Evolutionary conservation across 2,888 invertebrate species (phyloP), one percentile per base, ranked within the genome.

Genomic region (Brenthis ino): DNA sequence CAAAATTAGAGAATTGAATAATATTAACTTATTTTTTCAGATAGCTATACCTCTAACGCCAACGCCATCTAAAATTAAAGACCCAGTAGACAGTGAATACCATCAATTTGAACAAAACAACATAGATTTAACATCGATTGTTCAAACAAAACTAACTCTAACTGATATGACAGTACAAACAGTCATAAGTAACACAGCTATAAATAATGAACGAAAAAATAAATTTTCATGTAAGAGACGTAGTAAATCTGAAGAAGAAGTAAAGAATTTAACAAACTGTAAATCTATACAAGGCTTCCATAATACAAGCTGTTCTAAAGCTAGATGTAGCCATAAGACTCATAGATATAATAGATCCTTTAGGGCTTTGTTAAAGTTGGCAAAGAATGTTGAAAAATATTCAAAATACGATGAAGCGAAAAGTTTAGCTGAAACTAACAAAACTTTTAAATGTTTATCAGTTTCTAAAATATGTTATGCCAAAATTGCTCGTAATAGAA

Each of bases 11-110:
- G 37, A 43, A 43, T 11, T 43, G 11, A 43, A 11, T 11, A 6
- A 60, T 20, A 6, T 16, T 60, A 60, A 14, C 4, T 13, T 6
- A 50, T n/a, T 68, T 76, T 86, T 87, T 47, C 78, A 90, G 89
- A 79, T 87, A 77, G 87, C 86, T 43, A 78, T 86, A 51, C 77
- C 84, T 3, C 73, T 80, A 6, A 77, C 85, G 2, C 79, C 83
- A 14, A 64, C 75, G 4, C 48, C 77, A 6, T 80, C 81, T 48
- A 67, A 69, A 2, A 56, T 65, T 12, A 71, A 75, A 54, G 54
- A 60, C 12, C 47, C 53, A 64, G 50, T 43, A 20, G 77, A 81
- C 75, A 73, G 75, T 77, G 76, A 24, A 75, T 68, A 68, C 71
- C 71, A 60, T 47, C 14, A 33, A 53, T 28, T 48, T 16, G 48